phyloP scores from a whole-genome alignment of 30 jellyfish, hydroid and myxozoan species.

The Clytia hemisphaerica region DNA sequence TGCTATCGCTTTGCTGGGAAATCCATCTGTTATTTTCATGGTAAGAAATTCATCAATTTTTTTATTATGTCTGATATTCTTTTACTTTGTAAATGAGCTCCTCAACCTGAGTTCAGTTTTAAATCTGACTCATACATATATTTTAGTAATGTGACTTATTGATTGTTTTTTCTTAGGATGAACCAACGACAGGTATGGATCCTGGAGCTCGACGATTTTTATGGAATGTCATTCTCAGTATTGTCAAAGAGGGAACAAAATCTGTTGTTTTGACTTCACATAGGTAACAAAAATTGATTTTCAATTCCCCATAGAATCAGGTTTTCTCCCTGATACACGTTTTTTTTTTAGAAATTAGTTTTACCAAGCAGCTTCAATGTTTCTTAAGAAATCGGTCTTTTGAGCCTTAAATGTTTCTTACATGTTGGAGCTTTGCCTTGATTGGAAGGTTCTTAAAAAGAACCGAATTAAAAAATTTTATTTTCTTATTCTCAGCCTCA shows the following conservation, averaged over 20 bases:
- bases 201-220: conserved; percentile 96
- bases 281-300: conserved; percentile 36
- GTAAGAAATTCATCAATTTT: conserved; percentile 25
- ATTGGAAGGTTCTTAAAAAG: no score
- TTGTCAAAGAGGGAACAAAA: conserved; percentile 69
- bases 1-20: conserved; percentile 89
- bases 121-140: no score
- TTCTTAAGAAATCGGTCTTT: no score
- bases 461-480: no score
- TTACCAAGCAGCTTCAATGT: no score
- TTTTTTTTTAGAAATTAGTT: no score
- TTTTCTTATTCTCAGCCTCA: no score
- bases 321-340: background rate
- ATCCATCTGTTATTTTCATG: conserved; percentile 78
- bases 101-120: no score
- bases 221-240: conserved; percentile 81
- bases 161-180: conserved; percentile 44
- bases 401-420: no score
- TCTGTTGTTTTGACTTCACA: conserved; percentile 91
- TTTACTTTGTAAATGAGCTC: background rate
- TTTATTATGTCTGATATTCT: background rate
- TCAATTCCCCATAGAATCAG: background rate
- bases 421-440: background rate
- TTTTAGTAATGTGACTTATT: background rate
- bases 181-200: conserved; percentile 99